Conservation (phyloP, 2,113 vertebrate genomes). For the Geococcyx californianus region DNA sequence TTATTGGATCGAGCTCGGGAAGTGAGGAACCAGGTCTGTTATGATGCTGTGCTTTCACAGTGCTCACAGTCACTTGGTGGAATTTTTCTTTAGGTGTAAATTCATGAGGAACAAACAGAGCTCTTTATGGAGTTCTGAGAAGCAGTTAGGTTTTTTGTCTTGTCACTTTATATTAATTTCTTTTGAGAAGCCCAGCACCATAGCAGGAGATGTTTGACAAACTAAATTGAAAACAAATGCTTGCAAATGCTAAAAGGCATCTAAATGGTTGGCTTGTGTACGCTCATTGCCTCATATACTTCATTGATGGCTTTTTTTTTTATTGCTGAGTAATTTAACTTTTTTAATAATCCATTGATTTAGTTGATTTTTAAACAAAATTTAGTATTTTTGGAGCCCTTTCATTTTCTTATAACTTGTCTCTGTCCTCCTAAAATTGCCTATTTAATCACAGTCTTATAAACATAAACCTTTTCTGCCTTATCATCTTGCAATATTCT, state of each 20-base stretch:
- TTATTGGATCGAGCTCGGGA: not conserved
- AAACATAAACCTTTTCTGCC: not conserved
- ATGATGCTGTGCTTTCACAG: not conserved
- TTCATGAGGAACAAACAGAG: not conserved
- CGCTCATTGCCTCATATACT: not conserved
- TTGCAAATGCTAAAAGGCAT: not conserved
- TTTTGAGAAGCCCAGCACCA: not conserved
- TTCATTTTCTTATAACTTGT: not conserved
- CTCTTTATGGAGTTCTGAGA: not conserved
- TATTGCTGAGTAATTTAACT: not conserved
- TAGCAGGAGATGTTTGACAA: not conserved
- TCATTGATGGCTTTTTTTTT: not conserved
- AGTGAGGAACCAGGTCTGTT: not conserved
- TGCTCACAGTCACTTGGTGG: not conserved
- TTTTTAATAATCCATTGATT: not conserved
- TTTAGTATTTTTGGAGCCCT: not conserved
- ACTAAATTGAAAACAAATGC: slow-evolving; percentile 1
- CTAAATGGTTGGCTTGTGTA: not conserved
- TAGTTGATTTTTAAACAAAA: not conserved
- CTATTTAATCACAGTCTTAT: not conserved
- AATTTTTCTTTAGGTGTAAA: not conserved
- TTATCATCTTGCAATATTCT: not conserved
- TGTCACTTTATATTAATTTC: not conserved
- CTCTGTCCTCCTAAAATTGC: not conserved
- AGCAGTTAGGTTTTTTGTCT: not conserved